Evolutionary conservation across 2,113 vertebrate species (phyloP).

Genomic region (Pygathrix nemaeus): DNA sequence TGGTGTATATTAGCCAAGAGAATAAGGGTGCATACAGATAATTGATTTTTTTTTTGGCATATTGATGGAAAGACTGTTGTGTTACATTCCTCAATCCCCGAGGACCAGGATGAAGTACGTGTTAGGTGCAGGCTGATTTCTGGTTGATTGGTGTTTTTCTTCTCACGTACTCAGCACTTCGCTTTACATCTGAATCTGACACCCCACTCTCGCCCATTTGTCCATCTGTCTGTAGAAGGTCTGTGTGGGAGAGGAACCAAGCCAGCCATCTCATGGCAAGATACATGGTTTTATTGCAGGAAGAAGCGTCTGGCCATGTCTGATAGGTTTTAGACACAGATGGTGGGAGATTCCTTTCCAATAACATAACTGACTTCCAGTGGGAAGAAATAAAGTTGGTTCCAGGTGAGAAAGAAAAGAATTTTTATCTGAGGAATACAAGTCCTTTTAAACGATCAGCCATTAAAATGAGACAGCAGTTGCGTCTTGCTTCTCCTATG

Average conservation of each 20-base stretch:
- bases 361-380: background rate
- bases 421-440: too few species aligned
- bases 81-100: background rate
- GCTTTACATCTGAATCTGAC: too few species aligned
- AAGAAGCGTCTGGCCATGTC: background rate
- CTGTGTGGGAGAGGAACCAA: background rate
- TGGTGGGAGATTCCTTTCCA: background rate
- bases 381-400: background rate
- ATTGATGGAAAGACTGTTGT: background rate
- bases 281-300: background rate
- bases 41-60: background rate
- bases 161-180: background rate
- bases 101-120: background rate
- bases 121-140: background rate
- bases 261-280: background rate
- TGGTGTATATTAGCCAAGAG: background rate
- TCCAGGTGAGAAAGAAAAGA: background rate
- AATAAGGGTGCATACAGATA: background rate
- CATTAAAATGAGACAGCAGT: too few species aligned
- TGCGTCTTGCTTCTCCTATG: background rate
- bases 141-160: background rate
- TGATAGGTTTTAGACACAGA: background rate
- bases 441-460: too few species aligned
- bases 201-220: accelerated
- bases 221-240: background rate